phyloP scores from a whole-genome alignment of 2,888 invertebrate species.

The Caenorhabditis sinica region DNA sequence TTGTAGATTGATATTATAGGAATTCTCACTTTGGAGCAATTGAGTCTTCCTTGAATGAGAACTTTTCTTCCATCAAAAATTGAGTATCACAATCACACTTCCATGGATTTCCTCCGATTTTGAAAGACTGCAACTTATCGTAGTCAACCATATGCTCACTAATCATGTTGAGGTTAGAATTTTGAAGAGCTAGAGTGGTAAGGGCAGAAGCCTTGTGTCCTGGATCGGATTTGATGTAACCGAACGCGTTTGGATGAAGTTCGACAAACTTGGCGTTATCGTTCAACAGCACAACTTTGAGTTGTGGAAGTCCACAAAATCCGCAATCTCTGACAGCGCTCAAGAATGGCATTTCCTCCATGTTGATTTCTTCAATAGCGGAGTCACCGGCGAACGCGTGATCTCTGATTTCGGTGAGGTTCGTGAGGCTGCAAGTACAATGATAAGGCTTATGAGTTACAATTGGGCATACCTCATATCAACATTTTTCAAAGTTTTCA shows the following conservation, averaged over 20 bases:
- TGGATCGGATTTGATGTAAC: slow-evolving; percentile 51
- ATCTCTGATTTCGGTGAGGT: slow-evolving; percentile 70
- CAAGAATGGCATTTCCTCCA: slow-evolving; percentile 68
- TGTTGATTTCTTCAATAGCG: slow-evolving; percentile 47
- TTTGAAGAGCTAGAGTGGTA: slow-evolving; percentile 44
- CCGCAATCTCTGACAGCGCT: slow-evolving; percentile 67
- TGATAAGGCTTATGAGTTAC: not conserved
- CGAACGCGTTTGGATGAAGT: slow-evolving; percentile 72
- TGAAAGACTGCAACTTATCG: slow-evolving; percentile 53
- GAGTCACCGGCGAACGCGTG: slow-evolving; percentile 60
- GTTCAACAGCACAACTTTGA: slow-evolving; percentile 55
- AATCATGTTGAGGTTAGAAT: slow-evolving; percentile 59
- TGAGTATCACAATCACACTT: slow-evolving; percentile 68
- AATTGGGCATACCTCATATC: slow-evolving; percentile 64
- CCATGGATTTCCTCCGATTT: slow-evolving; percentile 65
- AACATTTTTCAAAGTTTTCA: slow-evolving; percentile 66
- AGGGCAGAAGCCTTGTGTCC: slow-evolving; percentile 45
- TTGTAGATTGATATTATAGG: not conserved
- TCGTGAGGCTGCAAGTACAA: slow-evolving; percentile 64
- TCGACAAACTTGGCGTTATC: slow-evolving; percentile 50
- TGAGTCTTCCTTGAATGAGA: slow-evolving; percentile 55
- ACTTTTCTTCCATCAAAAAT: slow-evolving; percentile 61
- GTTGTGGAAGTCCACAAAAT: slow-evolving; percentile 69
- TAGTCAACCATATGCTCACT: slow-evolving; percentile 63
- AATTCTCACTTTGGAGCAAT: slow-evolving; percentile 31